phyloP scores from a whole-genome alignment of 2,888 invertebrate genomes.

The Limnephilus rhombicus region DNA sequence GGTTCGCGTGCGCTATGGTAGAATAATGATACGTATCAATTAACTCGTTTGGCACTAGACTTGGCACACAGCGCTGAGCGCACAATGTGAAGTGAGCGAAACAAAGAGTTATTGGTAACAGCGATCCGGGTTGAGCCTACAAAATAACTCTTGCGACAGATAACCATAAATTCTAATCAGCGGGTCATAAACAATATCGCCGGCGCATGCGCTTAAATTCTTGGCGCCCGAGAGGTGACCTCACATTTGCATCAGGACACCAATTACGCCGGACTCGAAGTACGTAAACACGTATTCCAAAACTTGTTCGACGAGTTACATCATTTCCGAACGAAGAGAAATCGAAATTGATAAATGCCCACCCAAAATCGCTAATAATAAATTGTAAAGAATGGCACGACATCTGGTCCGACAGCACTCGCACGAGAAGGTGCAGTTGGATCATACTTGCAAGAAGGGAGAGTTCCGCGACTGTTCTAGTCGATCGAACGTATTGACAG shows the following conservation, averaged over 20 bases:
- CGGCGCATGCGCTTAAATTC: constrained; percentile 13
- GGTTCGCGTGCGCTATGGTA: neutral
- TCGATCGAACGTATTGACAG: constrained; percentile 56
- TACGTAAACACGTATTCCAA: neutral
- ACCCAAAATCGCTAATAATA: neutral
- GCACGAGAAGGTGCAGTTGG: neutral
- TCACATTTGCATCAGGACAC: neutral
- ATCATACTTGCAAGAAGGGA: constrained; percentile 52
- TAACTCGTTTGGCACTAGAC: neutral
- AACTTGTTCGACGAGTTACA: constrained; percentile 30
- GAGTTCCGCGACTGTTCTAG: constrained; percentile 43
- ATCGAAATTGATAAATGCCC: constrained; percentile 15
- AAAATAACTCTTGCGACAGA: neutral
- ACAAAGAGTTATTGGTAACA: neutral
- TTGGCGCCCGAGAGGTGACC: constrained; percentile 43
- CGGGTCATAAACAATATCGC: constrained; percentile 29
- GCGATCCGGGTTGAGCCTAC: neutral
- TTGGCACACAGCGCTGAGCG: neutral
- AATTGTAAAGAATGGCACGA: neutral
- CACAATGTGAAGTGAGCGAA: neutral
- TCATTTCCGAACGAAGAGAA: constrained; percentile 35
- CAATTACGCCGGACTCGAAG: neutral
- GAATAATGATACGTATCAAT: neutral
- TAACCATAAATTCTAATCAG: constrained; percentile 38
- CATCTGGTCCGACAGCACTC: neutral